Evolutionary conservation across 1,140 invertebrate genomes (phyloP), one percentile per base, ranked within the genome.

Genomic region (Penaeus vannamei): DNA sequence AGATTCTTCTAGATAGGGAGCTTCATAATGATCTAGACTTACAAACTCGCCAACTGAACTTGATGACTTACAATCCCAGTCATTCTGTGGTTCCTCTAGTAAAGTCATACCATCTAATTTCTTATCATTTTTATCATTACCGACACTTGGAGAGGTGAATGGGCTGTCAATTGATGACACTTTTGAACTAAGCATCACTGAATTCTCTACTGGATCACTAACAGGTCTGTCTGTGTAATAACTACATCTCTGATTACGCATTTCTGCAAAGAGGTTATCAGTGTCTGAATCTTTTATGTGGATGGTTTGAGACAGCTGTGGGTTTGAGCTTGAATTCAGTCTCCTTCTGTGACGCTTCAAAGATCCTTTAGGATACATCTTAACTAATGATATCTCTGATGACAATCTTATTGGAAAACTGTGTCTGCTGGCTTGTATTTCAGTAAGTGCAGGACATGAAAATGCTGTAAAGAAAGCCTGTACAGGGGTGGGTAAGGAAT

Each of bases 391-490:
- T 26, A 64, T 84, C 23, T 89, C 82, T 7, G 32, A 36, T 12
- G 60, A 23, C 26, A 26, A 36, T 20, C 12, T 32, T 17, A 29
- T 53, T 53, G 53, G 53, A 64, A 5, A 62, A 19, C 22, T 84
- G 14, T 46, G 17, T 26, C 62, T 76, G 42, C 3, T 80, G 32
- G 69, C 19, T 2, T 89, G 82, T 8, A 89, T 62, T 61, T 84
- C 62, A 19, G 82, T 84, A 22, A 89, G 32, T n/a, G 87, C 82
- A 20, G 87, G 87, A 64, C 87, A 89, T n/a, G 87, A 89, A 46
- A 89, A 89, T 4, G 87, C 87, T 14, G 82, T 89, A 29, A 89
- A 89, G 60, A 85, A 89, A 29, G 87, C 82, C 22, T 85, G 87
- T 29, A 89, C 69, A 46, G 76, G 46, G 81, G 86, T 61, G 32